Conservation (phyloP, 2,797 vertebrate species). For the Amblyopsis hoosieri region DNA sequence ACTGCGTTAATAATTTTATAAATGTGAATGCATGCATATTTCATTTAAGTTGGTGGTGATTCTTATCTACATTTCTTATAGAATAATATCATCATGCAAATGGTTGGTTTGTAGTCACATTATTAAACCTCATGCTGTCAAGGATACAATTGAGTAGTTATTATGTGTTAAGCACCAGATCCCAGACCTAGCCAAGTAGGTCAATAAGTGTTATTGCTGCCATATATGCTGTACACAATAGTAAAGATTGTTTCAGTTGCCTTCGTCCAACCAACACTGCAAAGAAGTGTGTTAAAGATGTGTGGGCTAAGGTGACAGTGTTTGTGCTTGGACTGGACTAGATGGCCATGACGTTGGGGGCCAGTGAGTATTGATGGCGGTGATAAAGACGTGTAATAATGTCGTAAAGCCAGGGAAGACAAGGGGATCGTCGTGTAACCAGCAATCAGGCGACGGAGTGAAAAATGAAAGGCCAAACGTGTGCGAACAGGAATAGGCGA, state of each 20-base stretch:
- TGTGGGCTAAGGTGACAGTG: constrained; percentile 35
- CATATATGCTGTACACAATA: constrained; percentile 48
- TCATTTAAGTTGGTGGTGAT: constrained; percentile 33
- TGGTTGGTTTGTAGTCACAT: constrained; percentile 81
- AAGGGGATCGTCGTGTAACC: constrained; percentile 59
- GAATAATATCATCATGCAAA: constrained; percentile 83
- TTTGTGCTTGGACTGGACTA: constrained; percentile 36
- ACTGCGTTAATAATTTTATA: neutral
- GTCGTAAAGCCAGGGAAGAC: constrained; percentile 65
- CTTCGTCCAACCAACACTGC: constrained; percentile 25
- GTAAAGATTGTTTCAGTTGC: constrained; percentile 25
- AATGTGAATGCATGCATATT: neutral
- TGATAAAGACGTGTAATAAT: constrained; percentile 75
- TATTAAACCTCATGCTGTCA: constrained; percentile 84
- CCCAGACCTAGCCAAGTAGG: constrained; percentile 53
- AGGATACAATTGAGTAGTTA: constrained; percentile 70
- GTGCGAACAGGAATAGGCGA: constrained; percentile 63
- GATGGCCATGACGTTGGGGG: constrained; percentile 43
- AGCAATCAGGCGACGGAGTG: constrained; percentile 65
- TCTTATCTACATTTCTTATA: constrained; percentile 77
- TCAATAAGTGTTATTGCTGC: constrained; percentile 72
- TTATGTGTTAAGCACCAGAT: constrained; percentile 75
- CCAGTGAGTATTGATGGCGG: constrained; percentile 66
- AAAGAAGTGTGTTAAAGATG: constrained; percentile 41
- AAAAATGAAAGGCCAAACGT: constrained; percentile 64